These are phyloP conservation scores for Chionis minor DNA, from an alignment of 2,113 vertebrate genomes.

Conservation along the genomic window DNA sequence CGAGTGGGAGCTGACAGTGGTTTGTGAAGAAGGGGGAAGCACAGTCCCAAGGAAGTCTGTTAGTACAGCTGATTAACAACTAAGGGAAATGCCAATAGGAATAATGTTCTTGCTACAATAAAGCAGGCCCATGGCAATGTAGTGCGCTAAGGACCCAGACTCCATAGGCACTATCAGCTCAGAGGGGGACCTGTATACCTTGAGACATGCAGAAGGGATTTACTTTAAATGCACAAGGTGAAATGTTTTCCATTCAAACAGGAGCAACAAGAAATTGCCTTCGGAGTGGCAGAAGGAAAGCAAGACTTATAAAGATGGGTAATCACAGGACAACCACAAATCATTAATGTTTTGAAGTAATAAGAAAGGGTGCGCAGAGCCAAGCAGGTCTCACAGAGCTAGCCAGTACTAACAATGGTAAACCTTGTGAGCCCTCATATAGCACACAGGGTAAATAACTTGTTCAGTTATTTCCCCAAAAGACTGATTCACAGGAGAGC, in stretches of 20 bases:
- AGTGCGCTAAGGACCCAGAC: neutral
- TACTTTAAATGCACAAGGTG: neutral
- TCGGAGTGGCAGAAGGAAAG: neutral
- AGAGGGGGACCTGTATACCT: neutral
- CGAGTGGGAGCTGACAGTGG: neutral
- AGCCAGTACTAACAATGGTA: neutral
- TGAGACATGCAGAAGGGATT: neutral
- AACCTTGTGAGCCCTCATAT: neutral
- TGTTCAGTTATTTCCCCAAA: neutral
- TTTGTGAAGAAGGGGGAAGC: neutral
- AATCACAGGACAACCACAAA: neutral
- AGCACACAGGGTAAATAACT: neutral
- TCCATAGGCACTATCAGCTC: neutral
- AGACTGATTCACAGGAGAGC: neutral
- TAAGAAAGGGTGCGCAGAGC: neutral
- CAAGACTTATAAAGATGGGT: neutral
- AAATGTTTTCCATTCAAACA: neutral
- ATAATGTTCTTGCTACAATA: neutral
- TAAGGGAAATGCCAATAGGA: neutral
- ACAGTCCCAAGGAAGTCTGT: neutral
- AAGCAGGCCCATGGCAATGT: neutral
- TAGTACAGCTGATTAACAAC: neutral
- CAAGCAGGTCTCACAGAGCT: neutral
- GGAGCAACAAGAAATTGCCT: neutral
- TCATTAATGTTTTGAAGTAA: neutral